These are phyloP conservation scores for Muntiacus muntjak DNA, from an alignment of 2,113 vertebrate species.

Conservation along the genomic window DNA sequence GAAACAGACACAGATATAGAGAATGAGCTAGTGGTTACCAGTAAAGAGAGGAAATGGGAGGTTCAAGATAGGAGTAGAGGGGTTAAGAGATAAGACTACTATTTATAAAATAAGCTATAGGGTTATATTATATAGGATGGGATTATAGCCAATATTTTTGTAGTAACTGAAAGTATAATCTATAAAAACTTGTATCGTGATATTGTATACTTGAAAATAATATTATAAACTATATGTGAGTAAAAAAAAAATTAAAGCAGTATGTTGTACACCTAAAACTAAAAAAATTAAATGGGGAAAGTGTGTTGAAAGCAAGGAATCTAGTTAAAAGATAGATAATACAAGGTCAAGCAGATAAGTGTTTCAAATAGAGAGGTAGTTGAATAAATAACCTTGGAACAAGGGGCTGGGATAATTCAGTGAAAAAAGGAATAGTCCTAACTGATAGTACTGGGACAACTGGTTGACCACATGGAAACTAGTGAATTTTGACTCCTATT, in stretches of 20 bases:
- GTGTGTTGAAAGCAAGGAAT: background rate
- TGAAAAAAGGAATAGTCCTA: background rate
- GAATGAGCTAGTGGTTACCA: background rate
- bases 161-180: background rate
- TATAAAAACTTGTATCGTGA: background rate
- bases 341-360: background rate
- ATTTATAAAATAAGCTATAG: background rate
- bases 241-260: background rate
- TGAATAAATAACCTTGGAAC: background rate
- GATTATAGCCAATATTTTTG: background rate
- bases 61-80: background rate
- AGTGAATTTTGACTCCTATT: background rate
- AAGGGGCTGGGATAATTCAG: background rate
- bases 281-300: background rate
- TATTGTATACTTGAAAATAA: background rate
- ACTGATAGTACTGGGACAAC: background rate
- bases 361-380: background rate
- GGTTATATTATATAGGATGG: background rate
- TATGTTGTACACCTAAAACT: background rate
- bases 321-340: background rate
- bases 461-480: background rate
- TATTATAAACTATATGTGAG: background rate
- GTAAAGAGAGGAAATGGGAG: background rate
- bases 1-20: background rate
- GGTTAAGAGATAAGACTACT: background rate